Percentiles rank a stretch among this genome's conserved stretches.
These are phyloP conservation scores for Anguilla rostrata DNA, from an alignment of 2,113 vertebrate genomes.

Conservation along the genomic window DNA sequence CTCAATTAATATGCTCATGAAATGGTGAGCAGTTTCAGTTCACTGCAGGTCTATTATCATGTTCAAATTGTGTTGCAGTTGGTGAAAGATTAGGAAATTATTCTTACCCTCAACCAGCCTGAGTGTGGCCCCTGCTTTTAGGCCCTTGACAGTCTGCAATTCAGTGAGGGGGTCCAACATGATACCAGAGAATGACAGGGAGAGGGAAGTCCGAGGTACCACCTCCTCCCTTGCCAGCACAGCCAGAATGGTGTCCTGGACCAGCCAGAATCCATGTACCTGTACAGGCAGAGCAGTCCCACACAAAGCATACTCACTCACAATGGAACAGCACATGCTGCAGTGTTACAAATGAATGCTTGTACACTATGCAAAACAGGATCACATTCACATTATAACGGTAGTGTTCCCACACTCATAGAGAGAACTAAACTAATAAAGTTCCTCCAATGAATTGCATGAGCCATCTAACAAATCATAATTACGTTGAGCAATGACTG, in stretches of 20 bases:
- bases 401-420: neutral
- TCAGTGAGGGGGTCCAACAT: constrained; percentile 63
- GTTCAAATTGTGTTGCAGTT: neutral
- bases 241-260: constrained; percentile 64
- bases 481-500: neutral
- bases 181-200: constrained; percentile 60
- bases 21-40: too few relatives aligned
- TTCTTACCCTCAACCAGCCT: constrained; percentile 69
- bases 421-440: neutral
- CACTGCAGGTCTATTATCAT: neutral
- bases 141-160: constrained; percentile 65
- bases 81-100: too few relatives aligned
- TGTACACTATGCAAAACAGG: neutral
- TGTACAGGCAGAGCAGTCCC: constrained; percentile 37
- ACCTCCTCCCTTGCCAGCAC: constrained; percentile 67
- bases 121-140: constrained; percentile 66
- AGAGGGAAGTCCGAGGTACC: constrained; percentile 64
- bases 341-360: neutral
- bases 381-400: neutral
- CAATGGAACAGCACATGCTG: neutral
- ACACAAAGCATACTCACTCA: neutral
- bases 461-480: neutral
- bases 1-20: too few relatives aligned
- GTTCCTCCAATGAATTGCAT: neutral
- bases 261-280: constrained; percentile 68